Conservation (phyloP, 2,113 vertebrate genomes). For the Carollia perspicillata region DNA sequence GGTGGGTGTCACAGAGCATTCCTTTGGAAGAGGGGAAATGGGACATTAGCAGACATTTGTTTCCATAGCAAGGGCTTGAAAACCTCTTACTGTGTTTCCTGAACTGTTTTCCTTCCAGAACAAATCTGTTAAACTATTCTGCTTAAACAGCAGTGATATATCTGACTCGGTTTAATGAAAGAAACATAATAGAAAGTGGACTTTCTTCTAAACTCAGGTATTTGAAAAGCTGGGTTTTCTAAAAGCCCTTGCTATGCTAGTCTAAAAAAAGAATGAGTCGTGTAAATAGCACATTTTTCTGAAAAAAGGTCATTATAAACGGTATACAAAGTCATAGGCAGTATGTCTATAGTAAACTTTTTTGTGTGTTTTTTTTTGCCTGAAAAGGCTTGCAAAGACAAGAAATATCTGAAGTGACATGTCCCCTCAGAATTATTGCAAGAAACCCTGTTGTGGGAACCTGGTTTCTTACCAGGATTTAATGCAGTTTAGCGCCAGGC, state of each 20-base stretch:
- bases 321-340: background rate
- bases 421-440: background rate
- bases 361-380: background rate
- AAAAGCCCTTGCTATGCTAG: background rate
- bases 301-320: background rate
- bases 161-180: slow-evolving; percentile 27
- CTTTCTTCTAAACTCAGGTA: slow-evolving; percentile 29
- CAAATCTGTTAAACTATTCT: slow-evolving; percentile 34
- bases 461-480: background rate
- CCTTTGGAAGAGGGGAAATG: background rate
- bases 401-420: background rate
- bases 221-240: slow-evolving; percentile 45
- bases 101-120: slow-evolving; percentile 12
- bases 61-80: background rate
- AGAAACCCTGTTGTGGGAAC: background rate
- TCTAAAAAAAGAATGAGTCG: slow-evolving; percentile 6
- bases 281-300: slow-evolving; percentile 19
- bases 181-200: background rate
- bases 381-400: background rate
- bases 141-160: background rate
- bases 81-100: background rate
- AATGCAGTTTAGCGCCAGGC: background rate
- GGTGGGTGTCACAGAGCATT: background rate
- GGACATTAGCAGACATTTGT: background rate
- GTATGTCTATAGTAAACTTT: background rate